phyloP scores from a whole-genome alignment of 2,888 invertebrate genomes.

The Andricus quercusramuli region DNA sequence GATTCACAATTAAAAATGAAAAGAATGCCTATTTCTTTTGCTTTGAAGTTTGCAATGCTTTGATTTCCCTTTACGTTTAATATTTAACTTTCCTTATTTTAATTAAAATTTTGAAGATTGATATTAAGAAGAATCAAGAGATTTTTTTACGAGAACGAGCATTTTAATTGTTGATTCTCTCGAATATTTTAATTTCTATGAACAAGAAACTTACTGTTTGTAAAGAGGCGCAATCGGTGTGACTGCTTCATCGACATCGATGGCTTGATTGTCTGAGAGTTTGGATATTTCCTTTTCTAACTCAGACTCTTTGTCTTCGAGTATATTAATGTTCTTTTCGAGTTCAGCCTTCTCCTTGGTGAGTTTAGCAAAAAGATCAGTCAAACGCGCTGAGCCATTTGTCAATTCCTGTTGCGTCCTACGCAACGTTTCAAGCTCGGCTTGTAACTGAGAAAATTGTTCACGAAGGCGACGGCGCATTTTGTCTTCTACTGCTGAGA shows the following conservation, averaged over 20 bases:
- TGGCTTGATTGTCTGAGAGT: conserved; percentile 87
- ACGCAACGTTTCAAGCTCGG: conserved; percentile 93
- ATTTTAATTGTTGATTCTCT: not conserved
- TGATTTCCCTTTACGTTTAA: not conserved
- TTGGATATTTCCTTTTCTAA: conserved; percentile 89
- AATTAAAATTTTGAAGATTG: not conserved
- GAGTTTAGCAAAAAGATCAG: conserved; percentile 87
- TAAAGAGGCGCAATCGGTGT: conserved; percentile 97
- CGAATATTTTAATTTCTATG: conserved; percentile 28
- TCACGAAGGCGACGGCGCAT: conserved; percentile 92
- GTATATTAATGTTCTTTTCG: conserved; percentile 89
- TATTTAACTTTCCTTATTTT: no score
- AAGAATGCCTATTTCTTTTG: no score
- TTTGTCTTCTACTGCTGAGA: conserved; percentile 98
- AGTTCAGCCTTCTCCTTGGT: conserved; percentile 90
- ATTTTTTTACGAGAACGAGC: no score
- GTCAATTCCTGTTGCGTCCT: conserved; percentile 92
- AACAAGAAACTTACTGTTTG: conserved; percentile 86
- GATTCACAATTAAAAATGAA: no score
- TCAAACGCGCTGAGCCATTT: conserved; percentile 90
- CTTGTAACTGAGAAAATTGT: conserved; percentile 93
- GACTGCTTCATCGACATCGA: conserved; percentile 97
- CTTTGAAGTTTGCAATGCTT: no score
- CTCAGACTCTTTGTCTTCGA: conserved; percentile 93
- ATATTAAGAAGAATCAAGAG: no score